Percentiles rank a stretch among this genome's conserved stretches.
Conservation (phyloP, 2,113 vertebrate genomes). For the Oceanodroma tethys region DNA sequence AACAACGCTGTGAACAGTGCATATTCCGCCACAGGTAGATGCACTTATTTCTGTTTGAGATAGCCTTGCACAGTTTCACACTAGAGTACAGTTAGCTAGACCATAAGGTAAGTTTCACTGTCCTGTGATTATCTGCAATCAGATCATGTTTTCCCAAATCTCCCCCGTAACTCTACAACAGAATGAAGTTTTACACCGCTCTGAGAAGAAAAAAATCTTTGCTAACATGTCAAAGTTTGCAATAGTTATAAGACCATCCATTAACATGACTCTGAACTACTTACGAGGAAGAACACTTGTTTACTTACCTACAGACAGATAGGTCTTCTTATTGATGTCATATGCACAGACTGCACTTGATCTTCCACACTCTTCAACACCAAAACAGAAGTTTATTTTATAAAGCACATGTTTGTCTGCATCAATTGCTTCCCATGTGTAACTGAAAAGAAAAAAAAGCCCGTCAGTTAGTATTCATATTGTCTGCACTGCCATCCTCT, state of each 20-base stretch:
- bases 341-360: constrained; percentile 78
- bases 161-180: not conserved
- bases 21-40: not conserved
- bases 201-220: not conserved
- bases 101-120: not conserved
- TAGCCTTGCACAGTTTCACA: not conserved
- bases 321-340: not conserved
- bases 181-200: not conserved
- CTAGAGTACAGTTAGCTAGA: not conserved
- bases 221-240: not conserved
- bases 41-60: not conserved
- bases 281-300: not conserved
- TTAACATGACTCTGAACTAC: not conserved
- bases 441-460: constrained; percentile 73
- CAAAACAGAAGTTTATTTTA: constrained; percentile 81
- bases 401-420: constrained; percentile 76
- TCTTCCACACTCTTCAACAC: constrained; percentile 62
- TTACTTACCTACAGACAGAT: constrained; percentile 85
- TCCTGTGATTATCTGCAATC: not conserved
- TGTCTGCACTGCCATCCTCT: not conserved
- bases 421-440: constrained; percentile 90
- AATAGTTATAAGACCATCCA: not conserved
- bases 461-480: not conserved
- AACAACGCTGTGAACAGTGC: not conserved
- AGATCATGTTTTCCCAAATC: not conserved